Percentiles rank a stretch among this genome's conserved stretches.
These are phyloP conservation scores for Sesamia inferens DNA, from an alignment of 2,888 invertebrate genomes.

Conservation along the genomic window DNA sequence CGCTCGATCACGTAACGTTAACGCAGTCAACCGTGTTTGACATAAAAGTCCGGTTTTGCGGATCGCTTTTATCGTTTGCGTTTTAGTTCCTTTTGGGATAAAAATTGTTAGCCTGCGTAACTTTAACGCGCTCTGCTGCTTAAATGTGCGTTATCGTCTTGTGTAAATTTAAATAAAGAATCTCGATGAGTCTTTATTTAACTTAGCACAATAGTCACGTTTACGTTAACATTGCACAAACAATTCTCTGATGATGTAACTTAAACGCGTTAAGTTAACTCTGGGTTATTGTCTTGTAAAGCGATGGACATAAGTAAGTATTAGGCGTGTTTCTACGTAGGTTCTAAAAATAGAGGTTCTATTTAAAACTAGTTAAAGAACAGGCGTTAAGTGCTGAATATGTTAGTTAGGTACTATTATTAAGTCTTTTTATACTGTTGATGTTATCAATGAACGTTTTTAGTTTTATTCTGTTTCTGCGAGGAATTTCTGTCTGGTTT, in stretches of 20 bases:
- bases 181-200: constrained; percentile 49
- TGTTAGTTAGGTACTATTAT: constrained; percentile 30
- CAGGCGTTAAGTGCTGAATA: constrained; percentile 44
- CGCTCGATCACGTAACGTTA: constrained; percentile 51
- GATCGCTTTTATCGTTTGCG: constrained; percentile 26
- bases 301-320: constrained; percentile 18
- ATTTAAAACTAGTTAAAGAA: constrained; percentile 55
- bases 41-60: constrained; percentile 40
- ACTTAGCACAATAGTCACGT: constrained; percentile 32
- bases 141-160: constrained; percentile 7
- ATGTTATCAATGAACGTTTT: constrained; percentile 41
- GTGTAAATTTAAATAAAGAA: constrained; percentile 5
- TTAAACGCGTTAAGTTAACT: constrained; percentile 53
- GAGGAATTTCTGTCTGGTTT: constrained; percentile 15
- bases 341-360: constrained; percentile 60
- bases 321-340: constrained; percentile 46
- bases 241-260: constrained; percentile 46
- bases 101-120: constrained; percentile 23
- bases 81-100: constrained; percentile 27
- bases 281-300: constrained; percentile 56
- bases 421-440: constrained; percentile 28
- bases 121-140: constrained; percentile 25
- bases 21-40: constrained; percentile 41
- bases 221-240: constrained; percentile 27
- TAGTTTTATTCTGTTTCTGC: constrained; percentile 24